These are phyloP conservation scores for Onychostruthus taczanowskii DNA, from an alignment of 2,113 vertebrate genomes.

Conservation along the genomic window DNA sequence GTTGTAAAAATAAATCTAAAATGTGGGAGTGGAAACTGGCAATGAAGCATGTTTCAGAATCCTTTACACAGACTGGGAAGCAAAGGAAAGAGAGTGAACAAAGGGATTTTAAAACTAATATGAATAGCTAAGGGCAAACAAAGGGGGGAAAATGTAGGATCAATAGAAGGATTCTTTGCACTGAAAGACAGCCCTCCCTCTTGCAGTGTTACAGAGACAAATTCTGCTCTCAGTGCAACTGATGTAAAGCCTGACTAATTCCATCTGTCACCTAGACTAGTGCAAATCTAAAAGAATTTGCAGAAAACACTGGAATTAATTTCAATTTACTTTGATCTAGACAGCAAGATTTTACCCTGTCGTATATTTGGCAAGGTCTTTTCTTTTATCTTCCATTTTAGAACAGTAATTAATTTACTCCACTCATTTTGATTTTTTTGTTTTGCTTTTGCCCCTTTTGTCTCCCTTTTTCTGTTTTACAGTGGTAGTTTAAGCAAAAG, in stretches of 20 bases:
- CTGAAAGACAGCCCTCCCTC: neutral
- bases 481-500: neutral
- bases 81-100: neutral
- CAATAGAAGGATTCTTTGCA: neutral
- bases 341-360: neutral
- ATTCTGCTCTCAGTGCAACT: neutral
- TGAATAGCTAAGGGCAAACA: neutral
- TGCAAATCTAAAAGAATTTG: neutral
- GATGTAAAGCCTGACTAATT: constrained; percentile 17
- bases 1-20: constrained; percentile 22
- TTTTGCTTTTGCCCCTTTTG: neutral
- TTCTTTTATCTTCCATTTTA: neutral
- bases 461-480: neutral
- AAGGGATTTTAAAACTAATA: neutral
- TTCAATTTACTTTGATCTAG: neutral
- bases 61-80: neutral
- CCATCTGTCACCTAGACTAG: neutral
- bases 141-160: fast-evolving
- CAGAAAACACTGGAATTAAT: neutral
- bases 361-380: neutral
- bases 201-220: neutral
- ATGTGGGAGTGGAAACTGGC: neutral
- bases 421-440: neutral
- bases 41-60: neutral
- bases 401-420: neutral